Evolutionary conservation across 2,797 vertebrate genomes (phyloP), one percentile per base, ranked within the genome.

Genomic region (Micromesistius poutassou): DNA sequence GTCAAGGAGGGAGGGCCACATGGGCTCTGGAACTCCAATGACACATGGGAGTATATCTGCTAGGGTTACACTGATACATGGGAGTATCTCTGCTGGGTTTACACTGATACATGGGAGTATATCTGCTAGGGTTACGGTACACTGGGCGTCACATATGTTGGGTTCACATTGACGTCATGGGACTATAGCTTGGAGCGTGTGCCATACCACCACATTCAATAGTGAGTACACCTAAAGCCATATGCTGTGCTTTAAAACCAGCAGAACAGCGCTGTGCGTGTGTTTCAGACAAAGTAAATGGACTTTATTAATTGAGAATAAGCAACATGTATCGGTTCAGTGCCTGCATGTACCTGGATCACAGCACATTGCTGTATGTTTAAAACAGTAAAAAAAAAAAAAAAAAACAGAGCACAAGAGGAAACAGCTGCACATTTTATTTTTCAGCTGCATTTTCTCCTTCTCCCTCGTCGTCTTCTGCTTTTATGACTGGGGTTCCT

Each of bases 401-500:
- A 78, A 77, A 42, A 12, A 42, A 22, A 62, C 13, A 42, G 19
- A 62, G 22, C 25, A 6, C 55, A 25, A 62, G 55, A 62, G 55
- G 55, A 62, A 62, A 62, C 74, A 81, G 35, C 28, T 74, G 19
- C 25, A 22, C 2, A 1, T 80, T 81, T 75, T 95, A 35, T 35
- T 35, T 35, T 35, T 35, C 33, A 35, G 33, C 33, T 35, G 33
- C 94, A 96, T 35, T 35, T 74, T 91, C 92, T 30, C 96, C 92
- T 30, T 96, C 96, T 78, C 81, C 89, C 62, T 96, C 96, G 0
- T 96, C 96, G 22, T 94, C 95, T 31, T 96, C 96, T 31, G 93
- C 89, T 91, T 97, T 98, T 91, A 98, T 96, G 87, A 98, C 93
- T 19, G 95, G 95, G 8, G 88, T 95, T 80, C 97, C 98, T 98